Percentiles rank a stretch among this genome's conserved stretches.
Conservation (phyloP, 53 echinoderm and acorn worm species). For the Patiria pectinifera region DNA sequence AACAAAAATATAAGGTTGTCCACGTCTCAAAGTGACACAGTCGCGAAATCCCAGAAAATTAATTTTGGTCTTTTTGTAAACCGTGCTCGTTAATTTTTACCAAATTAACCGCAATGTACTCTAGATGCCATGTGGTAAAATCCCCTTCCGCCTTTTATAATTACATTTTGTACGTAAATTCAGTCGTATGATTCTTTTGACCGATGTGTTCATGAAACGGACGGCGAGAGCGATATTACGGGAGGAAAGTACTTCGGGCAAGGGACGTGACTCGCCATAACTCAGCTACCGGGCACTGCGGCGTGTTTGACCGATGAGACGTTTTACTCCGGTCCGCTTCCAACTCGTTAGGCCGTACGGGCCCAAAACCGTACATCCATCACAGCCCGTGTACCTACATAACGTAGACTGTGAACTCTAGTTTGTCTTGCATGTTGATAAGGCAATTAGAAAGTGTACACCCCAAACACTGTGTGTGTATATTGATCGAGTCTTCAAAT, state of each 20-base stretch:
- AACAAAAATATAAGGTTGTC: too few relatives aligned
- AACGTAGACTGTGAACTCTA: not conserved
- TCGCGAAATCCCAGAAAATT: not conserved
- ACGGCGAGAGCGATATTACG: not conserved
- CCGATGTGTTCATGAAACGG: not conserved
- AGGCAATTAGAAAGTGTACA: conserved; percentile 12
- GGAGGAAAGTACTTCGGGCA: not conserved
- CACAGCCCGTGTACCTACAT: not conserved
- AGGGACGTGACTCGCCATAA: conserved; percentile 18
- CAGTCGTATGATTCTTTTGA: not conserved
- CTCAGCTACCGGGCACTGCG: conserved; percentile 13
- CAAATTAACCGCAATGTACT: too few relatives aligned
- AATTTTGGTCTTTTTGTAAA: too few relatives aligned
- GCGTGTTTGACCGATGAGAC: conserved; percentile 15
- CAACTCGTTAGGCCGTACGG: not conserved
- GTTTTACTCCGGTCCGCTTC: not conserved
- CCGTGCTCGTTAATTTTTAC: too few relatives aligned
- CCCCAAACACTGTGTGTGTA: not conserved
- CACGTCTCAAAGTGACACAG: not conserved
- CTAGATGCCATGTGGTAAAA: too few relatives aligned
- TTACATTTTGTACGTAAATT: not conserved
- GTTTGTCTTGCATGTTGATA: not conserved
- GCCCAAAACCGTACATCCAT: not conserved
- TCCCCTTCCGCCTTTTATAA: not conserved
- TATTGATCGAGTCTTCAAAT: conserved; percentile 30